Evolutionary conservation across 1,140 invertebrate genomes (phyloP).

Genomic region (Aphelenchoides besseyi): DNA sequence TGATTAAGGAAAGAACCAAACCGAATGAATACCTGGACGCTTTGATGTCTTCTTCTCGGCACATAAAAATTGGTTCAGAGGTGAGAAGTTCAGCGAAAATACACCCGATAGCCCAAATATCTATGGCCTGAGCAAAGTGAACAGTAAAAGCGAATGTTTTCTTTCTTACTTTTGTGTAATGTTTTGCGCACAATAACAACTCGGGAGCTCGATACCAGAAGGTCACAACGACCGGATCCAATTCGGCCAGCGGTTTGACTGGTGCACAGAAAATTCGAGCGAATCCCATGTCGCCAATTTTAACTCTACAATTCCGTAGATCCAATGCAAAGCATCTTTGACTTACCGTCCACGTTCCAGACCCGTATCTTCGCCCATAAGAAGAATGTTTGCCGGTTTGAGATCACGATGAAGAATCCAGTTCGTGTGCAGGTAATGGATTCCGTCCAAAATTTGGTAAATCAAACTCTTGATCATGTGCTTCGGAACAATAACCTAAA

Average conservation of each 20-base stretch:
- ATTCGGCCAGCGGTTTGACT: constrained; percentile 89
- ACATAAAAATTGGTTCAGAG: constrained; percentile 98
- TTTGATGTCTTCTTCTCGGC: constrained; percentile 98
- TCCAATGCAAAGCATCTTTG: background rate
- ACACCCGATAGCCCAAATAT: constrained; percentile 99
- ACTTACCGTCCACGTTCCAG: constrained; percentile 81
- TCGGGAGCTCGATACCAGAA: constrained; percentile 99
- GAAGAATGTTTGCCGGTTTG: constrained; percentile 99
- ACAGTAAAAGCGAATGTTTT: constrained; percentile 19
- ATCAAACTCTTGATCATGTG: constrained; percentile 96
- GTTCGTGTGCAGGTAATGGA: constrained; percentile 98
- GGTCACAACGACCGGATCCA: constrained; percentile 98
- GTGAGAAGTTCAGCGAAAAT: constrained; percentile 96
- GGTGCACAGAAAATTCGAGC: constrained; percentile 97
- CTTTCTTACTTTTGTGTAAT: constrained; percentile 78
- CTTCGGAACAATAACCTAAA: constrained; percentile 81
- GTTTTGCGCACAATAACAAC: constrained; percentile 86
- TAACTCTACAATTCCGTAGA: constrained; percentile 41
- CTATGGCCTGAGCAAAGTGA: constrained; percentile 64
- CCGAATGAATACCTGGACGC: constrained; percentile 82
- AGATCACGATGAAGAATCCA: constrained; percentile 97
- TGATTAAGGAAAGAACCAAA: background rate
- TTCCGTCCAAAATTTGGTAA: constrained; percentile 98
- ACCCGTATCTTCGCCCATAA: constrained; percentile 87
- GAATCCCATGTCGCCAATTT: constrained; percentile 94